Evolutionary conservation across 2,888 invertebrate species (phyloP).

Genomic region (Empis livida): DNA sequence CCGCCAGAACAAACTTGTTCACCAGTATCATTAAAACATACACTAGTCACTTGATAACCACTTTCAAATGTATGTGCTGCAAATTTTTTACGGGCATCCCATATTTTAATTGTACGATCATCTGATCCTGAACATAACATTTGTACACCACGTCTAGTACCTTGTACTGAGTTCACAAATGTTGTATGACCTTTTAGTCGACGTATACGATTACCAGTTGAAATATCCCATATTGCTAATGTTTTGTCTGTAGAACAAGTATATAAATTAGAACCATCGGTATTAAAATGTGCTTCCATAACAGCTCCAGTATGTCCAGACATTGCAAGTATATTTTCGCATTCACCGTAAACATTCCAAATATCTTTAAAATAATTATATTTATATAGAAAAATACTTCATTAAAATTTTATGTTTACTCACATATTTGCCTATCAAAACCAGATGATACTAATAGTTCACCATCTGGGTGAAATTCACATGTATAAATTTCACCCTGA

Average conservation of each 20-base stretch:
- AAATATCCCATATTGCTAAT: slow-evolving; percentile 89
- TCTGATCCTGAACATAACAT: slow-evolving; percentile 88
- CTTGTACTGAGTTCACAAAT: slow-evolving; percentile 61
- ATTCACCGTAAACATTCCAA: slow-evolving; percentile 97
- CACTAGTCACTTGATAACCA: slow-evolving; percentile 68
- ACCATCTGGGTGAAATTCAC: slow-evolving; percentile 94
- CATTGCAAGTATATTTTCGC: slow-evolving; percentile 90
- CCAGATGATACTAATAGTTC: slow-evolving; percentile 88
- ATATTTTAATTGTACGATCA: slow-evolving; percentile 79
- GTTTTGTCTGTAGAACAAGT: slow-evolving; percentile 92
- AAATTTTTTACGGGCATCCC: slow-evolving; percentile 85
- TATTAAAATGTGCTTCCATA: slow-evolving; percentile 81
- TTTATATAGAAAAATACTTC: background rate
- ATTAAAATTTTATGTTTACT: slow-evolving; percentile 25
- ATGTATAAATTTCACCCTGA: slow-evolving; percentile 87
- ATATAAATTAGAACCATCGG: slow-evolving; percentile 73
- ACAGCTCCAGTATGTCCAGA: slow-evolving; percentile 91
- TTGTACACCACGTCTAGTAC: slow-evolving; percentile 70
- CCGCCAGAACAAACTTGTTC: slow-evolving; percentile 92
- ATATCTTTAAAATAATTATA: slow-evolving; percentile 45
- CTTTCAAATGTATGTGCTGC: slow-evolving; percentile 59
- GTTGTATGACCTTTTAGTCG: slow-evolving; percentile 74
- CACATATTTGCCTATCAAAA: slow-evolving; percentile 90
- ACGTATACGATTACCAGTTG: slow-evolving; percentile 74
- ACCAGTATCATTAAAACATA: slow-evolving; percentile 88